A percentile compares a stretch with the other conserved stretches of the same genome.
Evolutionary conservation across 2,113 vertebrate genomes (phyloP).

Genomic region (Egretta garzetta): DNA sequence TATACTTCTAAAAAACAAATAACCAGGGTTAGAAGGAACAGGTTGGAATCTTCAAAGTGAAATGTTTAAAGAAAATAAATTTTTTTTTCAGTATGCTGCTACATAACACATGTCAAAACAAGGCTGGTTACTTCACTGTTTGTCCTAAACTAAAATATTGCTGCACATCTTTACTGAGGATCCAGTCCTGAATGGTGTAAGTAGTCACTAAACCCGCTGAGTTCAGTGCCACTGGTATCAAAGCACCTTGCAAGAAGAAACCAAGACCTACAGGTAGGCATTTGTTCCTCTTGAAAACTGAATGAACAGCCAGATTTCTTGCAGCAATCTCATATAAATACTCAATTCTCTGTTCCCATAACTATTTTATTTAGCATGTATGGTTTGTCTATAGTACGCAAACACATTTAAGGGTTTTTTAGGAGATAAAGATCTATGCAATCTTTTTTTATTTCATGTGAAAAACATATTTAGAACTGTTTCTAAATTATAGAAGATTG

Average conservation of each 20-base stretch:
- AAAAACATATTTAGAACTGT: not conserved
- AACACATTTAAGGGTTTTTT: not conserved
- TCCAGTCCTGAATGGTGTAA: not conserved
- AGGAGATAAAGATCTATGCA: not conserved
- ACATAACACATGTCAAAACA: not conserved
- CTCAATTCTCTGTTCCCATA: not conserved
- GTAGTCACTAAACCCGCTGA: not conserved
- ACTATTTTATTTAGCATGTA: not conserved
- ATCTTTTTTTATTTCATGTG: not conserved
- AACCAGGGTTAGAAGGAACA: not conserved
- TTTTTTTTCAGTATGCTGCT: not conserved
- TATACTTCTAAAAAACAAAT: not conserved
- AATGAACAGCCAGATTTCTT: not conserved
- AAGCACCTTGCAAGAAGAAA: not conserved
- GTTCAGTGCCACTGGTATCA: not conserved
- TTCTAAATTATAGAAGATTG: not conserved
- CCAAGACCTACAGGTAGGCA: not conserved
- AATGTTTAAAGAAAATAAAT: not conserved
- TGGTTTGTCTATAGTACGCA: not conserved
- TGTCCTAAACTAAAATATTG: not conserved
- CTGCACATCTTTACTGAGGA: not conserved
- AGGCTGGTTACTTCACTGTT: not conserved
- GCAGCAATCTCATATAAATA: not conserved
- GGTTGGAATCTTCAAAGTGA: not conserved
- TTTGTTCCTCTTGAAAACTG: not conserved